Evolutionary conservation across 2,797 vertebrate species (phyloP).

Genomic region (Alcedo atthis): DNA sequence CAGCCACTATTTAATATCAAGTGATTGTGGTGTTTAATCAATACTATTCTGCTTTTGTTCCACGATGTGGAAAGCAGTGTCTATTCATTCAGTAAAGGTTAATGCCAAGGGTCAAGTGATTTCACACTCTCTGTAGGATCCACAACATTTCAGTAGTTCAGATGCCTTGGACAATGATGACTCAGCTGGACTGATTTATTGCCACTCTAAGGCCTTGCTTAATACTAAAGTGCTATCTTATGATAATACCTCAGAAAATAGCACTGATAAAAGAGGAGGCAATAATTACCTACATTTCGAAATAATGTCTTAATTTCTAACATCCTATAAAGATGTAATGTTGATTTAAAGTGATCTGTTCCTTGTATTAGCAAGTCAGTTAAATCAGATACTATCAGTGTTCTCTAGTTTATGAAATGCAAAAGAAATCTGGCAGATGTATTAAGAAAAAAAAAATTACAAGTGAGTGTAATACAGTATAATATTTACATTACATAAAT

Average conservation of each 20-base stretch:
- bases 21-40: slow-evolving; percentile 95
- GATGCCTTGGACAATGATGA: slow-evolving; percentile 93
- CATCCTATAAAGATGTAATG: slow-evolving; percentile 79
- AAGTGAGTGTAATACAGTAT: slow-evolving; percentile 61
- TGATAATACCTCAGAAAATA: slow-evolving; percentile 90
- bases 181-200: slow-evolving; percentile 97
- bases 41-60: slow-evolving; percentile 95
- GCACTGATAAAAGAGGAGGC: slow-evolving; percentile 81
- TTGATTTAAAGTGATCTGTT: slow-evolving; percentile 80
- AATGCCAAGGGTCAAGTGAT: slow-evolving; percentile 99
- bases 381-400: slow-evolving; percentile 74
- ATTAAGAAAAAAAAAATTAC: slow-evolving; percentile 70
- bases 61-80: slow-evolving; percentile 88
- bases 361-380: slow-evolving; percentile 79
- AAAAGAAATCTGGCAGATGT: slow-evolving; percentile 50
- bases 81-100: slow-evolving; percentile 96
- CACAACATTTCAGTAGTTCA: slow-evolving; percentile 89
- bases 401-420: slow-evolving; percentile 69
- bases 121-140: slow-evolving; percentile 95
- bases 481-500: slow-evolving; percentile 46
- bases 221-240: slow-evolving; percentile 90
- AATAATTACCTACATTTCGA: slow-evolving; percentile 84
- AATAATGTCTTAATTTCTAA: slow-evolving; percentile 84
- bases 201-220: slow-evolving; percentile 84
- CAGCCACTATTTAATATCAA: slow-evolving; percentile 96